Evolutionary conservation across 2,797 vertebrate species (phyloP).

Genomic region (Brachyrhaphis roseni): DNA sequence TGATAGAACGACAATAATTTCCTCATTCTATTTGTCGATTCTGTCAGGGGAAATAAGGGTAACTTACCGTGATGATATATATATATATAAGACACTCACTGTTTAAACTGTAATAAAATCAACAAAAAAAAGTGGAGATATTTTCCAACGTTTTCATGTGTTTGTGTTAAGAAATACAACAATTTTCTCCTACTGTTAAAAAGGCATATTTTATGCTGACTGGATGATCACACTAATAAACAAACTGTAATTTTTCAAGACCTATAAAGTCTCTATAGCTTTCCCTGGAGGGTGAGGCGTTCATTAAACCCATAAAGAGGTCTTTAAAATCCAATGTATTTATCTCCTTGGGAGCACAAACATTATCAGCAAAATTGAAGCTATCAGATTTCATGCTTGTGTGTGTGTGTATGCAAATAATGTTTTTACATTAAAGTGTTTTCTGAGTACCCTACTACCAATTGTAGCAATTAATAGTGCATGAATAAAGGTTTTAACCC

Average conservation of each 20-base stretch:
- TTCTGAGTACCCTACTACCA: neutral
- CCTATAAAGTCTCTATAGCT: neutral
- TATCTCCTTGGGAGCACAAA: constrained; percentile 9
- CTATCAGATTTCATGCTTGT: neutral
- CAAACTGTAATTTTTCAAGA: constrained; percentile 27
- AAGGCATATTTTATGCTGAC: constrained; percentile 10
- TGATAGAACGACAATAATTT: constrained; percentile 2
- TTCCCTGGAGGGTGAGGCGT: constrained; percentile 15
- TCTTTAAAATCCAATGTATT: constrained; percentile 38
- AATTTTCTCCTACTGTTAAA: constrained; percentile 11
- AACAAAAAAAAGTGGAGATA: neutral
- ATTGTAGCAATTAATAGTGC: neutral
- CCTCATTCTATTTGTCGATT: neutral
- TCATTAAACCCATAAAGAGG: constrained; percentile 31
- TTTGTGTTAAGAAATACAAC: constrained; percentile 1
- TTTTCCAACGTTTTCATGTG: constrained; percentile 8
- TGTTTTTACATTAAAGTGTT: neutral
- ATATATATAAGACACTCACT: neutral
- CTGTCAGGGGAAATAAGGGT: neutral
- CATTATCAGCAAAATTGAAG: constrained; percentile 8
- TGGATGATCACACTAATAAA: constrained; percentile 7
- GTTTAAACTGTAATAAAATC: neutral
- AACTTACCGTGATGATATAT: neutral
- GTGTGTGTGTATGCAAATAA: neutral
- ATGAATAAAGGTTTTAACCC: constrained; percentile 8